Evolutionary conservation across 2,888 invertebrate species (phyloP), one percentile per base, ranked within the genome.

Genomic region (Camptogramma bilineatum): DNA sequence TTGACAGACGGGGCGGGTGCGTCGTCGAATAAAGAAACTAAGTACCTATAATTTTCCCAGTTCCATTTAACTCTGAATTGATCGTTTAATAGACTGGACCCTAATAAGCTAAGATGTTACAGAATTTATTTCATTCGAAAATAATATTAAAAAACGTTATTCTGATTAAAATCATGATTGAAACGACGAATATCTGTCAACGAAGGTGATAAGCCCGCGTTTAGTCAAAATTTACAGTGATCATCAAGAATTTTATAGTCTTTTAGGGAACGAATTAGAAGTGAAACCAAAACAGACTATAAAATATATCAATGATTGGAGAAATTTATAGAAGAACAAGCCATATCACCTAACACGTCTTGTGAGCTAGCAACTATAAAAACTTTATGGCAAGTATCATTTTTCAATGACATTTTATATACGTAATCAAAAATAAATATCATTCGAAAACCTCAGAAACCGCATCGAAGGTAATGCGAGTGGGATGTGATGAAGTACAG

Each of bases 351-450:
- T 62, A 66, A 67, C 57, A 60, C 52, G 46, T 28, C 48, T 39
- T 42, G 51, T 52, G 47, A 13, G 46, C 39, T 51, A 28, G 34
- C 50, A 60, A 19, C 51, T 64, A 64, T 69, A 62, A 71, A 68
- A 68, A 60, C 7, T 47, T 61, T 65, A 69, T 62, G 48, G 60
- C 53, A 39, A 53, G 76, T 83, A 82, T 85, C 77, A 68, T 71
- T 80, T 80, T 81, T 79, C 80, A 78, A 79, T 73, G 74, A 70
- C 70, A 73, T 76, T 77, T 77, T 79, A 80, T 80, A 82, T 82
- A 83, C 73, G 75, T 80, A 79, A 84, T 85, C 79, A 82, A 81
- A 82, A 79, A 78, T 77, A 79, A 80, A 82, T 77, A 78, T 74
- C 68, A 53, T 68, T 71, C 62, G 64, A 66, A 71, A 71, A 73